These are phyloP conservation scores for Torymus aiolomorphi DNA, from an alignment of 2,888 invertebrate species.

Conservation along the genomic window DNA sequence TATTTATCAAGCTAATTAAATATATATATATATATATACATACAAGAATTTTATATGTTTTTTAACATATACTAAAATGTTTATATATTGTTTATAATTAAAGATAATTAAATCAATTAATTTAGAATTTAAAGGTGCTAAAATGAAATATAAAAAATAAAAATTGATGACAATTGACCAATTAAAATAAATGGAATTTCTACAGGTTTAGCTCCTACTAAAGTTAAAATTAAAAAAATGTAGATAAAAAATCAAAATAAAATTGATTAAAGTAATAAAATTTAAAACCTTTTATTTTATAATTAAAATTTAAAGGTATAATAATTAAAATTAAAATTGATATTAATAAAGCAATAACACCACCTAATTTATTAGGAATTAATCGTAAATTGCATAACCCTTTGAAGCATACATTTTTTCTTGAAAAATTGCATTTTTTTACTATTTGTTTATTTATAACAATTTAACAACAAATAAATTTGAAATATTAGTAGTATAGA, in stretches of 20 bases:
- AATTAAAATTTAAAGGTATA: constrained; percentile 78
- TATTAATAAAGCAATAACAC: constrained; percentile 82
- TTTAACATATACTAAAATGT: too few species aligned
- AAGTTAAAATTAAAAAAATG: constrained; percentile 81
- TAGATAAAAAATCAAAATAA: constrained; percentile 80
- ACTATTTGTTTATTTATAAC: too few species aligned
- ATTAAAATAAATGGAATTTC: constrained; percentile 81
- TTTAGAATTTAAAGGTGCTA: too few species aligned
- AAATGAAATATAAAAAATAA: constrained; percentile 59
- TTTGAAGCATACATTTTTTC: too few species aligned
- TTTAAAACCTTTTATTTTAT: constrained; percentile 69
- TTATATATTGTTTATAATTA: too few species aligned
- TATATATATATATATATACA: too few species aligned
- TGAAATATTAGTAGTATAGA: too few species aligned
- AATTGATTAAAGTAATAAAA: constrained; percentile 80
- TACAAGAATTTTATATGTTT: too few species aligned
- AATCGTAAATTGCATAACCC: constrained; percentile 88
- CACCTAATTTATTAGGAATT: constrained; percentile 88
- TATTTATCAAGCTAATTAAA: too few species aligned
- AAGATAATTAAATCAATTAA: too few species aligned
- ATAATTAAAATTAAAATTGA: constrained; percentile 83
- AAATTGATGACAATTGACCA: constrained; percentile 78
- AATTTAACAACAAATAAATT: too few species aligned
- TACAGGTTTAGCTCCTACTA: constrained; percentile 84
- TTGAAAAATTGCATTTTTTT: too few species aligned